Percentiles rank a stretch among this genome's conserved stretches.
Evolutionary conservation across 2,113 vertebrate species (phyloP).

Genomic region (Willisornis vidua): DNA sequence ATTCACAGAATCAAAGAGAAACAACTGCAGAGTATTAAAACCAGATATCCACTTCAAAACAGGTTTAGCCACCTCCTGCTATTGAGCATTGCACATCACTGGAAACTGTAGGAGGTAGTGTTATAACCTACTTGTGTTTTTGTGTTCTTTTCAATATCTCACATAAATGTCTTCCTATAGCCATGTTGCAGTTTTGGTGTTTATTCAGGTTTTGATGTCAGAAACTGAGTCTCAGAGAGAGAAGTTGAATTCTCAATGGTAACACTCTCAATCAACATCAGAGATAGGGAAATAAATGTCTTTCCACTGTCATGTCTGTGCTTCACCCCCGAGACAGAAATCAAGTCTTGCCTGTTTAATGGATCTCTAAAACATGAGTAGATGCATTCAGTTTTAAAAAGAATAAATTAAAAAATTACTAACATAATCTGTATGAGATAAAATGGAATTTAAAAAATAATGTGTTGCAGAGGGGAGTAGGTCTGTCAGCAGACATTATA

Average conservation of each 20-base stretch:
- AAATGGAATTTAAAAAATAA: background rate
- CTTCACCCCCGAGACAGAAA: background rate
- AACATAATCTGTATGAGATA: background rate
- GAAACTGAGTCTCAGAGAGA: background rate
- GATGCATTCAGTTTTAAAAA: background rate
- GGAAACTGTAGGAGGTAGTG: background rate
- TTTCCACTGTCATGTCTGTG: background rate
- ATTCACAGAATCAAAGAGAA: background rate
- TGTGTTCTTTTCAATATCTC: background rate
- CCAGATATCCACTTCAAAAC: background rate
- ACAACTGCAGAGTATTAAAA: background rate
- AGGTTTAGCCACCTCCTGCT: background rate
- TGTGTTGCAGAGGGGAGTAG: background rate
- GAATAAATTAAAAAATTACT: background rate
- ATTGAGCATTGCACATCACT: background rate
- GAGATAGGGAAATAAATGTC: background rate
- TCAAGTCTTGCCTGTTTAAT: background rate
- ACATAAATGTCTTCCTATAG: background rate
- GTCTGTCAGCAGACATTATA: background rate
- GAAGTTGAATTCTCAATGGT: background rate
- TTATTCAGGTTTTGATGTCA: background rate
- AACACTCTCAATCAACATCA: background rate
- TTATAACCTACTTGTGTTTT: background rate
- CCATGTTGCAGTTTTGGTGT: background rate
- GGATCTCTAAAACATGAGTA: background rate